Percentiles rank a stretch among this genome's conserved stretches.
Evolutionary conservation across 2,888 invertebrate species (phyloP).

Genomic region (Synanthedon vespiformis): DNA sequence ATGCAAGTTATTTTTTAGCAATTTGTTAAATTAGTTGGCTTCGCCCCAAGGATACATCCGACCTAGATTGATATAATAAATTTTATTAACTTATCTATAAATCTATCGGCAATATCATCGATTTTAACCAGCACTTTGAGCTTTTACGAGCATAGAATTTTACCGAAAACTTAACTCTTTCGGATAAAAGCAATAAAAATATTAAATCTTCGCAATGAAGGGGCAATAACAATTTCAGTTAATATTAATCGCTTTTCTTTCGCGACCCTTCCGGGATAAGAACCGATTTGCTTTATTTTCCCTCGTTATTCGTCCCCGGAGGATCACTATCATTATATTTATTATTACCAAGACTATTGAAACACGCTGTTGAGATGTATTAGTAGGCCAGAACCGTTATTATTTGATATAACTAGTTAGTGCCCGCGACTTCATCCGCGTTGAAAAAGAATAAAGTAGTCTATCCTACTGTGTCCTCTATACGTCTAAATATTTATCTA

Average conservation of each 20-base stretch:
- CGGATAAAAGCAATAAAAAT: slow-evolving; percentile 52
- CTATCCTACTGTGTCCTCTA: too few species aligned
- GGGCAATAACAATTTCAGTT: slow-evolving; percentile 65
- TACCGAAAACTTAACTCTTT: slow-evolving; percentile 46
- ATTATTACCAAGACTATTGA: slow-evolving; percentile 57
- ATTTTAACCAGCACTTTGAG: slow-evolving; percentile 13
- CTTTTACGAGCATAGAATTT: slow-evolving; percentile 37
- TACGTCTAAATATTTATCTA: too few species aligned
- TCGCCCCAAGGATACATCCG: not conserved
- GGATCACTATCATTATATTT: slow-evolving; percentile 66
- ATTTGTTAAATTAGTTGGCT: too few species aligned
- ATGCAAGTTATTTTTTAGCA: too few species aligned
- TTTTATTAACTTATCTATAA: not conserved
- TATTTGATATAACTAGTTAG: too few species aligned
- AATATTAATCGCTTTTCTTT: slow-evolving; percentile 70
- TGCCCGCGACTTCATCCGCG: too few species aligned
- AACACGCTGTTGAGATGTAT: slow-evolving; percentile 63
- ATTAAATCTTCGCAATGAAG: slow-evolving; percentile 56
- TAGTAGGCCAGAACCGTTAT: slow-evolving; percentile 36
- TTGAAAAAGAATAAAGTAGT: too few species aligned
- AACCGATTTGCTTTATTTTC: slow-evolving; percentile 65
- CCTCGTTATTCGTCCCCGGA: slow-evolving; percentile 55
- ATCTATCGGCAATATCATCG: slow-evolving; percentile 1
- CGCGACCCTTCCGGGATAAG: slow-evolving; percentile 51
- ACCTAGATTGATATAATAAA: not conserved